These are phyloP conservation scores for Oceanites oceanicus DNA, from an alignment of 2,113 vertebrate species.

Conservation along the genomic window DNA sequence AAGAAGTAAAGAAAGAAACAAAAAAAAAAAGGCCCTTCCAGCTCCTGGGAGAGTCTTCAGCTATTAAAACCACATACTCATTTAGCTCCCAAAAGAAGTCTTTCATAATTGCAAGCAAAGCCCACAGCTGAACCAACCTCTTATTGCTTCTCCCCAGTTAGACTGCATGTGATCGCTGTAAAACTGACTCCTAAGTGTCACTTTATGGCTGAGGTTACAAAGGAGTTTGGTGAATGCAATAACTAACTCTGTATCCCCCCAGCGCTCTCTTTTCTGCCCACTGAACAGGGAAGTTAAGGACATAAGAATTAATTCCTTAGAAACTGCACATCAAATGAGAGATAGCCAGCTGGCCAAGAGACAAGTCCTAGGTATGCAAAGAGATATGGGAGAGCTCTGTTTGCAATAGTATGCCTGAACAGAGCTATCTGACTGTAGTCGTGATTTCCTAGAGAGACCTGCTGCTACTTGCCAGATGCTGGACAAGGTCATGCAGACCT, in stretches of 20 bases:
- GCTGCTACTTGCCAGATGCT: not conserved
- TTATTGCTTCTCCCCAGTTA: conserved; percentile 5
- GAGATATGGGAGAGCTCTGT: not conserved
- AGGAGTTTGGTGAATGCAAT: not conserved
- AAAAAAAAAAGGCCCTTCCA: not conserved
- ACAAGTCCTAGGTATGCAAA: not conserved
- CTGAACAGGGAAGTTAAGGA: not conserved
- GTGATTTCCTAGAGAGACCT: not conserved
- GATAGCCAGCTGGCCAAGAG: not conserved
- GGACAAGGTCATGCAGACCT: not conserved
- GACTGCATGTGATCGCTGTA: not conserved
- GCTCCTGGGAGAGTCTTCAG: not conserved
- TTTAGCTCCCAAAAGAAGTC: conserved; percentile 19
- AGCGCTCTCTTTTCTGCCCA: fast-evolving
- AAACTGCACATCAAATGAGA: not conserved
- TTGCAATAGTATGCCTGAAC: not conserved
- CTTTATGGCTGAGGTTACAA: not conserved
- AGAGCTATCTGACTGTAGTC: not conserved
- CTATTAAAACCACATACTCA: conserved; percentile 47
- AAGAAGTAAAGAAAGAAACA: conserved; percentile 39
- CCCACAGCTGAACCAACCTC: not conserved
- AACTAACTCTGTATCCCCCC: not conserved
- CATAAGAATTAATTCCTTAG: not conserved
- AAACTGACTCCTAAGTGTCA: not conserved
- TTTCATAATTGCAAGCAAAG: conserved; percentile 49